Conservation (phyloP, 2,888 invertebrate species). For the Branchellion lobata region DNA sequence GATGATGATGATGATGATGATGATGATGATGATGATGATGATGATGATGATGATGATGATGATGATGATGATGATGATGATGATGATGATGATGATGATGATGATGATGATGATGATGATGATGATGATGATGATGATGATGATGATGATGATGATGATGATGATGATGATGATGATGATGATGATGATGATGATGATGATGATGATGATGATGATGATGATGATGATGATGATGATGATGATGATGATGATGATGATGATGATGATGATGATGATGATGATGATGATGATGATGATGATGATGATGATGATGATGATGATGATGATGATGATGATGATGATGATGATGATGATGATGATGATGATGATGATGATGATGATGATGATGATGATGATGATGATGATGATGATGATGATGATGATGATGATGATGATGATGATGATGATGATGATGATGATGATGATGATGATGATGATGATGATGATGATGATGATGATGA, state of each 20-base stretch:
- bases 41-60: not conserved
- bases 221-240: slow-evolving; percentile 25
- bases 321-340: slow-evolving; percentile 40
- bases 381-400: slow-evolving; percentile 38
- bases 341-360: slow-evolving; percentile 41
- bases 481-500: no score
- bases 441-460: no score
- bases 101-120: slow-evolving; percentile 10
- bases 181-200: slow-evolving; percentile 12
- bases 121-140: slow-evolving; percentile 7
- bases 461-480: no score
- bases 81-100: slow-evolving; percentile 15
- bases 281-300: slow-evolving; percentile 37
- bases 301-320: slow-evolving; percentile 28
- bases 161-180: not conserved
- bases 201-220: slow-evolving; percentile 25
- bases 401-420: slow-evolving; percentile 42
- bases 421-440: no score
- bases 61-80: slow-evolving; percentile 22
- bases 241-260: slow-evolving; percentile 25
- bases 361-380: slow-evolving; percentile 44
- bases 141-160: not conserved
- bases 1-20: not conserved
- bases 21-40: not conserved
- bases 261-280: slow-evolving; percentile 39